Conservation (phyloP, 2,888 invertebrate genomes). For the Pachymerium ferrugineum region DNA sequence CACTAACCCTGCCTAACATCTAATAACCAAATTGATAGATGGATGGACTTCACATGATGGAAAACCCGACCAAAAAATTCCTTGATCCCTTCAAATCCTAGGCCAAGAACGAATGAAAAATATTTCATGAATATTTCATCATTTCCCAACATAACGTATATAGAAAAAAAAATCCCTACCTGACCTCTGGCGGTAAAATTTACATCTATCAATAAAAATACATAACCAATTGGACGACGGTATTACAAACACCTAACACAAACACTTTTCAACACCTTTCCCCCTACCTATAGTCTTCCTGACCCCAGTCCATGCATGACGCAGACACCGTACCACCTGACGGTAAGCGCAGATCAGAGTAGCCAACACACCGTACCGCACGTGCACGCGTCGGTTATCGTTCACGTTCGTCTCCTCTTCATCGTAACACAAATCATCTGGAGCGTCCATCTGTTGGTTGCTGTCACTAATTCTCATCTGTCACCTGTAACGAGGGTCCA, state of each 20-base stretch:
- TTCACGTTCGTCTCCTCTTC: background rate
- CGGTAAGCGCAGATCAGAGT: background rate
- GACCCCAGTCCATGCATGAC: slow-evolving; percentile 23
- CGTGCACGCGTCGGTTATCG: slow-evolving; percentile 10
- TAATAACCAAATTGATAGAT: too few relatives aligned
- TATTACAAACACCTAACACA: background rate
- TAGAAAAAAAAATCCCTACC: too few relatives aligned
- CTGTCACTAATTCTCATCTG: background rate
- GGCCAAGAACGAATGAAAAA: too few relatives aligned
- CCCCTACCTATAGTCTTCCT: slow-evolving; percentile 26
- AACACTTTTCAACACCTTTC: background rate
- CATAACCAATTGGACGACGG: background rate
- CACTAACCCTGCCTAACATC: too few relatives aligned
- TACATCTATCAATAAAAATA: background rate
- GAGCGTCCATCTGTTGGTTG: slow-evolving; percentile 16
- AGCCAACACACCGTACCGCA: slow-evolving; percentile 16
- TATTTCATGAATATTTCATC: too few relatives aligned
- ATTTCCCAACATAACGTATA: too few relatives aligned
- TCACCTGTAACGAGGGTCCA: background rate
- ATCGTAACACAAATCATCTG: background rate
- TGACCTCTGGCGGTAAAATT: too few relatives aligned
- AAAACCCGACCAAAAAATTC: too few relatives aligned
- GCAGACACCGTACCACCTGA: slow-evolving; percentile 1
- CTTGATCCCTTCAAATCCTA: too few relatives aligned
- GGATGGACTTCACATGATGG: too few relatives aligned